A percentile compares a stretch with the other conserved stretches of the same genome.
Evolutionary conservation across 2,797 vertebrate genomes (phyloP).

Genomic region (Brotula barbata): DNA sequence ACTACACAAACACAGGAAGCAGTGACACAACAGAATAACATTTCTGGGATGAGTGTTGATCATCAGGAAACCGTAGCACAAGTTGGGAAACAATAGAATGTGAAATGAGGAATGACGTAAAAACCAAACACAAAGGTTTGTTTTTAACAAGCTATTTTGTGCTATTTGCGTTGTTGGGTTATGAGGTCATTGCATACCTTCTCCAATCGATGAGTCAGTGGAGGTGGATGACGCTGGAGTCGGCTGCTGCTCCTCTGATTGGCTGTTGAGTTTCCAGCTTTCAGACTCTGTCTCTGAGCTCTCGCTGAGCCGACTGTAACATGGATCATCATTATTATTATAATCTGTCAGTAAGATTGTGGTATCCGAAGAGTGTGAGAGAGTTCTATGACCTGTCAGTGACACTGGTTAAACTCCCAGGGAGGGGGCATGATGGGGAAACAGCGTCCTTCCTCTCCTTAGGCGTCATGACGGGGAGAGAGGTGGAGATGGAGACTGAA

Average conservation of each 20-base stretch:
- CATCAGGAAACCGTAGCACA: too few species aligned
- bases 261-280: slow-evolving; percentile 74
- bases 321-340: background rate
- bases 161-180: too few species aligned
- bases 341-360: too few species aligned
- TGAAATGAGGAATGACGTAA: too few species aligned
- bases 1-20: too few species aligned
- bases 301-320: slow-evolving; percentile 73
- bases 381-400: slow-evolving; percentile 81
- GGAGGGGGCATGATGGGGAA: slow-evolving; percentile 62
- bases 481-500: slow-evolving; percentile 71
- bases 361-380: too few species aligned
- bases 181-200: slow-evolving; percentile 76
- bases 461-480: slow-evolving; percentile 76
- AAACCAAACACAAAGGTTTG: too few species aligned
- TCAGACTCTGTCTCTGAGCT: slow-evolving; percentile 85
- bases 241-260: slow-evolving; percentile 84
- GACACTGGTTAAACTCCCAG: slow-evolving; percentile 78
- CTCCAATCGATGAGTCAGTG: slow-evolving; percentile 83
- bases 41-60: too few species aligned
- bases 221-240: slow-evolving; percentile 82
- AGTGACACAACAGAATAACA: too few species aligned
- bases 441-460: slow-evolving; percentile 76
- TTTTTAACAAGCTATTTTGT: too few species aligned
- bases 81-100: too few species aligned